Conservation (phyloP, 2,888 invertebrate species). For the Hemistola chrysoprasaria region DNA sequence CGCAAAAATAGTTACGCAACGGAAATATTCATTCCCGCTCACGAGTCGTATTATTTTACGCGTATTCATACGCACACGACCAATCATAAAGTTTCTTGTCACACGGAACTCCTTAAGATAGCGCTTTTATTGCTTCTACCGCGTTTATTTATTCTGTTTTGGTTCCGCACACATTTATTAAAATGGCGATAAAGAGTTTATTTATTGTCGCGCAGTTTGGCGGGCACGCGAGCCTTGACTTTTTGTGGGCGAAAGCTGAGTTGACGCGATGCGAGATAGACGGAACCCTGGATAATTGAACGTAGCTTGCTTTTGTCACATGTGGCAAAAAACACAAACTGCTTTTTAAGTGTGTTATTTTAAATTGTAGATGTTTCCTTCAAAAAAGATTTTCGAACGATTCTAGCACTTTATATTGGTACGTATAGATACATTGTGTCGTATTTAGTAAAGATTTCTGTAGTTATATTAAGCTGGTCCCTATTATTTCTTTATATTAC, state of each 20-base stretch:
- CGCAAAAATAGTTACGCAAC: constrained; percentile 7
- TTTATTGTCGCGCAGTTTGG: constrained; percentile 70
- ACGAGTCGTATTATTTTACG: constrained; percentile 39
- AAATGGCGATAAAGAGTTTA: constrained; percentile 75
- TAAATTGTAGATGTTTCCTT: too few relatives aligned
- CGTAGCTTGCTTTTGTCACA: neutral
- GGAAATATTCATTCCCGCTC: constrained; percentile 20
- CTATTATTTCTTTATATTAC: too few relatives aligned
- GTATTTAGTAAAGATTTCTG: too few relatives aligned
- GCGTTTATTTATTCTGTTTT: constrained; percentile 65
- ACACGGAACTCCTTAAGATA: constrained; percentile 48
- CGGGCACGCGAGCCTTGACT: constrained; percentile 63
- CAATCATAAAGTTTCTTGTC: constrained; percentile 50
- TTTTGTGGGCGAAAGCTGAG: constrained; percentile 30
- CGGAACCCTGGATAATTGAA: neutral
- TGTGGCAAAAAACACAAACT: neutral
- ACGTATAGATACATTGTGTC: too few relatives aligned
- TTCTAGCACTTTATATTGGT: too few relatives aligned
- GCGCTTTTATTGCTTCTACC: constrained; percentile 57
- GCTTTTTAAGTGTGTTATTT: too few relatives aligned
- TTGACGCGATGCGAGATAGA: constrained; percentile 32
- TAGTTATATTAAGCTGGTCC: too few relatives aligned
- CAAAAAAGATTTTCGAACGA: too few relatives aligned
- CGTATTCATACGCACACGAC: constrained; percentile 41
- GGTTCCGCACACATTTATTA: constrained; percentile 74